phyloP scores from a whole-genome alignment of 2,113 vertebrate genomes.

The Tragelaphus buxtoni region DNA sequence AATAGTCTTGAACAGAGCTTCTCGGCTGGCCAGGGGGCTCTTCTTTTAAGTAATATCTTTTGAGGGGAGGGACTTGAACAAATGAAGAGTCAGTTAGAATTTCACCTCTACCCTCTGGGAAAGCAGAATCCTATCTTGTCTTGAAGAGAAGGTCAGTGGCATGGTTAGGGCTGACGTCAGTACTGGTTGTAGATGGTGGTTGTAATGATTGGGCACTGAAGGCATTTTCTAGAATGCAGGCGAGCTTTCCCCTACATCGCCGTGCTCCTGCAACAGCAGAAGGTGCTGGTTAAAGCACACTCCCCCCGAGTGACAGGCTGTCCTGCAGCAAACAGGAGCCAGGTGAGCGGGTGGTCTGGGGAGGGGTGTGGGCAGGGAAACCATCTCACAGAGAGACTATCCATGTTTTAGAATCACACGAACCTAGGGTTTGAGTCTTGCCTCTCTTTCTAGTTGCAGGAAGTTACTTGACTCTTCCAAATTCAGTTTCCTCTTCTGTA shows the following conservation, averaged over 20 bases:
- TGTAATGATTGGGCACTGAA: rapidly evolving
- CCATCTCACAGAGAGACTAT: neutral
- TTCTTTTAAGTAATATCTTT: neutral
- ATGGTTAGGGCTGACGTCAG: neutral
- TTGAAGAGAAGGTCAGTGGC: neutral
- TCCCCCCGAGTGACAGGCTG: neutral
- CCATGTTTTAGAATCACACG: neutral
- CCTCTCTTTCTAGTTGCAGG: neutral
- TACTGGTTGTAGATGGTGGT: neutral
- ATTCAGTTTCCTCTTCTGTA: neutral
- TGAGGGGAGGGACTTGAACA: neutral
- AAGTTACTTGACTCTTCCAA: neutral
- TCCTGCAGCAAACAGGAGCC: neutral
- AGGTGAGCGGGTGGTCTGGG: neutral
- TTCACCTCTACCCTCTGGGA: neutral
- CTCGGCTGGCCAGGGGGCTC: neutral
- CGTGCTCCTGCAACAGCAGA: neutral
- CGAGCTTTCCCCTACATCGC: neutral
- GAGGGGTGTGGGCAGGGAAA: neutral
- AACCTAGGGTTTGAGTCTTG: neutral
- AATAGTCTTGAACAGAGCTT: neutral
- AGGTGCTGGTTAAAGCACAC: neutral
- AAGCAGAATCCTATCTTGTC: neutral
- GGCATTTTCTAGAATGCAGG: neutral
- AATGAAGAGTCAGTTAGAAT: neutral